Evolutionary conservation across 1,140 invertebrate species (phyloP).

Genomic region (Penaeus japonicus): DNA sequence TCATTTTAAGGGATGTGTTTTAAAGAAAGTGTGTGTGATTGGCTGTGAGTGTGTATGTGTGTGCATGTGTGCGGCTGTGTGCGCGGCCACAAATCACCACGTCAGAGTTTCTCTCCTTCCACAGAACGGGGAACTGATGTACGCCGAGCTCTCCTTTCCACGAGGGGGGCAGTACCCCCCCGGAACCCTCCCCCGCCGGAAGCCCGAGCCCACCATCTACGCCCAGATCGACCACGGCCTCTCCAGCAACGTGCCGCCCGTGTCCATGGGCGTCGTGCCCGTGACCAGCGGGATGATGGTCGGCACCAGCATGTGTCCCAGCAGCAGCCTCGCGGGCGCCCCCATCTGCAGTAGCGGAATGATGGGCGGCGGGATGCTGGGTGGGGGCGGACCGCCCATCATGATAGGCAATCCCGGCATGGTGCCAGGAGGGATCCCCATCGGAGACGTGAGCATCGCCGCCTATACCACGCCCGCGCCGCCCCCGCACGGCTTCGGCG

Average conservation of each 20-base stretch:
- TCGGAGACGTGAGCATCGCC: background rate
- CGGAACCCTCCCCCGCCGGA: constrained; percentile 19
- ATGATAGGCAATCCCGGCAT: background rate
- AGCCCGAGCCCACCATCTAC: constrained; percentile 38
- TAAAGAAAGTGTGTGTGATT: no score
- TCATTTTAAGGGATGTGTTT: no score
- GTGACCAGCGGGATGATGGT: constrained; percentile 27
- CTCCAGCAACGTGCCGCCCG: background rate
- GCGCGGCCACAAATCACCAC: no score
- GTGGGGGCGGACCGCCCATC: background rate
- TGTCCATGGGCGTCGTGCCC: background rate
- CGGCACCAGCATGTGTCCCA: background rate
- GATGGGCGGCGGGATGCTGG: background rate
- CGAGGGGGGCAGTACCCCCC: constrained; percentile 1
- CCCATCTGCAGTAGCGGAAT: constrained; percentile 11
- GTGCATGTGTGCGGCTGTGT: no score
- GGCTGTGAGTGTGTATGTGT: no score
- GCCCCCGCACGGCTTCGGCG: constrained; percentile 31
- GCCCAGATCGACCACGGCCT: constrained; percentile 41
- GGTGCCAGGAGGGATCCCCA: background rate
- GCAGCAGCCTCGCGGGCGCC: constrained; percentile 27
- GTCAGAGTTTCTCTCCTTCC: background rate
- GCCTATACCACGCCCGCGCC: constrained; percentile 9
- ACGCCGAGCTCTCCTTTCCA: constrained; percentile 41
- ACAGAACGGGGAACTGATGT: constrained; percentile 44